A percentile compares a stretch with the other conserved stretches of the same genome.
These are phyloP conservation scores for Phodopus roborovskii DNA, from an alignment of 2,113 vertebrate species.

Conservation along the genomic window DNA sequence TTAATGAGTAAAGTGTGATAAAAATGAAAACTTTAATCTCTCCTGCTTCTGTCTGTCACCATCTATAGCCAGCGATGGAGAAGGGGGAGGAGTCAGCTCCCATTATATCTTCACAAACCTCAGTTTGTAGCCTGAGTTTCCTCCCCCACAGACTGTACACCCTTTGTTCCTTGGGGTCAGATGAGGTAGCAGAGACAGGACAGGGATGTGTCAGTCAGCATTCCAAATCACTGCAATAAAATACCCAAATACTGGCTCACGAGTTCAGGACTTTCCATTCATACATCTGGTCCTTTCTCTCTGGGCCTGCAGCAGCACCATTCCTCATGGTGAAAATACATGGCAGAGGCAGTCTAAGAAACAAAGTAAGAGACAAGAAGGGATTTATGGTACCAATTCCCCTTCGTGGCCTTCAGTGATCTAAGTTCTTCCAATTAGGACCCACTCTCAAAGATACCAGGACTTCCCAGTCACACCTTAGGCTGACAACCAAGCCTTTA, in stretches of 20 bases:
- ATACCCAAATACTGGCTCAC: background rate
- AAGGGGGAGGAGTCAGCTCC: background rate
- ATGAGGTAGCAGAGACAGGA: background rate
- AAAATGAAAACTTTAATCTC: slow-evolving; percentile 34
- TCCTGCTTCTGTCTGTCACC: background rate
- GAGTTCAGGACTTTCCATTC: background rate
- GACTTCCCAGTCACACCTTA: background rate
- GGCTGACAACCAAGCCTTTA: background rate
- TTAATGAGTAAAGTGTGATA: slow-evolving; percentile 19
- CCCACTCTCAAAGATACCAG: background rate
- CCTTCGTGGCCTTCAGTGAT: background rate
- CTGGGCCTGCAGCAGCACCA: background rate
- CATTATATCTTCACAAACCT: background rate
- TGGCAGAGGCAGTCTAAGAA: background rate
- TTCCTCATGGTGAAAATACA: background rate
- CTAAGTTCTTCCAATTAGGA: background rate
- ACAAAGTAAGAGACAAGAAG: background rate
- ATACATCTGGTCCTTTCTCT: background rate
- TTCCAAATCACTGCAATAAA: background rate
- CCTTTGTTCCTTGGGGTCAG: background rate
- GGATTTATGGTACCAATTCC: background rate
- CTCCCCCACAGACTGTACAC: background rate
- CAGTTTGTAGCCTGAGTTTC: background rate
- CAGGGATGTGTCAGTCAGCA: background rate
- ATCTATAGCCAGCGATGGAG: background rate